phyloP scores from a whole-genome alignment of 2,113 vertebrate genomes.

The Scytalopus superciliaris region DNA sequence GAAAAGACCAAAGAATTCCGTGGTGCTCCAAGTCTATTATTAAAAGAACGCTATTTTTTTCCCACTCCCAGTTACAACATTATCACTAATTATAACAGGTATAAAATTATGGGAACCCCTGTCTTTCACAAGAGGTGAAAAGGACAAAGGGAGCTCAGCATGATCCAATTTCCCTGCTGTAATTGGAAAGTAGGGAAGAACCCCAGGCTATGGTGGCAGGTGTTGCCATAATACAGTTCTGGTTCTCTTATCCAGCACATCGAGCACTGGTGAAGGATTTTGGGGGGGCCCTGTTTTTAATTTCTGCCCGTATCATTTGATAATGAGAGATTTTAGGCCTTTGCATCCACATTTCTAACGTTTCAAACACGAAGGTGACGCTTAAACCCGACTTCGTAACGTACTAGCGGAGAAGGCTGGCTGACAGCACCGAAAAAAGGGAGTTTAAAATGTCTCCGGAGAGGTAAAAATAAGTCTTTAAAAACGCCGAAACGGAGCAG shows the following conservation, averaged over 20 bases:
- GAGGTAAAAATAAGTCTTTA: slow-evolving; percentile 43
- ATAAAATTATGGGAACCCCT: background rate
- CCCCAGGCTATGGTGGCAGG: background rate
- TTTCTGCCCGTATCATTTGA: background rate
- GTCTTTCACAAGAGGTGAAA: background rate
- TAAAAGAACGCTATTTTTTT: background rate
- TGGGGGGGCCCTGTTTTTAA: background rate
- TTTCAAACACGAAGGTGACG: background rate
- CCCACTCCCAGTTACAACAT: background rate
- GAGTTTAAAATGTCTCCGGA: slow-evolving; percentile 8
- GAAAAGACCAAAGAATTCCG: background rate
- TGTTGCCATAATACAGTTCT: background rate
- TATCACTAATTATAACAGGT: background rate
- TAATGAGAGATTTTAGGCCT: background rate
- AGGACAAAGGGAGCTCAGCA: background rate
- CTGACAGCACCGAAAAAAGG: background rate
- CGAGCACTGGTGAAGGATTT: background rate
- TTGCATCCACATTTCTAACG: background rate
- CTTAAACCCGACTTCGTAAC: background rate
- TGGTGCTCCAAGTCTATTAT: background rate
- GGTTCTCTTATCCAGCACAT: background rate
- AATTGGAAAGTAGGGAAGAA: background rate
- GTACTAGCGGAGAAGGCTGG: background rate
- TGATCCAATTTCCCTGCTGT: slow-evolving; percentile 2
- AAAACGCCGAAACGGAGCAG: slow-evolving; percentile 1